Evolutionary conservation across 2,797 vertebrate genomes (phyloP).

Genomic region (Synanceia verrucosa): DNA sequence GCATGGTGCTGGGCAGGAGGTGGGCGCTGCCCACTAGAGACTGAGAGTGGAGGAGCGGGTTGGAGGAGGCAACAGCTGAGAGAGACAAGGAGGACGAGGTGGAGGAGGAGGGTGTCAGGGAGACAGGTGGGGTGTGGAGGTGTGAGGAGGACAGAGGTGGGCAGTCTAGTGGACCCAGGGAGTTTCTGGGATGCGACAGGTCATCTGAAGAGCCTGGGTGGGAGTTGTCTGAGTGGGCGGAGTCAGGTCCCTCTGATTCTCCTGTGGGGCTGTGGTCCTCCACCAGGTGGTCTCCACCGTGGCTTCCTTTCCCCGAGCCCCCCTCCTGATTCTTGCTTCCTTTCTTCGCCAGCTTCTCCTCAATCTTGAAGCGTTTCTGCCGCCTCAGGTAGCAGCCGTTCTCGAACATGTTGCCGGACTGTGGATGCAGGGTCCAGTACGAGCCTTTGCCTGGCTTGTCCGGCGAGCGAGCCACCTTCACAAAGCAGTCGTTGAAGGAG

Average conservation of each 20-base stretch:
- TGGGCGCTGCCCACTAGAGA: slow-evolving; percentile 70
- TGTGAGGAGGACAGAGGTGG: slow-evolving; percentile 74
- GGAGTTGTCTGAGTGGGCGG: slow-evolving; percentile 84
- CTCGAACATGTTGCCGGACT: slow-evolving; percentile 94
- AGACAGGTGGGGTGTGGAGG: slow-evolving; percentile 72
- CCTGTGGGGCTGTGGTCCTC: slow-evolving; percentile 80
- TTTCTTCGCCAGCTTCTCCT: slow-evolving; percentile 87
- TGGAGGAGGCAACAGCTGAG: slow-evolving; percentile 56
- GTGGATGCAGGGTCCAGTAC: slow-evolving; percentile 92
- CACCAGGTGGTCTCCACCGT: slow-evolving; percentile 66
- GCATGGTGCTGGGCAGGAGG: slow-evolving; percentile 83
- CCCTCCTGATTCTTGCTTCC: slow-evolving; percentile 74
- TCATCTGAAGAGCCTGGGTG: slow-evolving; percentile 83
- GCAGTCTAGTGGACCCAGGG: slow-evolving; percentile 81
- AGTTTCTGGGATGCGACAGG: slow-evolving; percentile 70
- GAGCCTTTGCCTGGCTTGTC: slow-evolving; percentile 94
- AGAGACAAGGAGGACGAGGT: slow-evolving; percentile 67
- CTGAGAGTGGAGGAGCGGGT: slow-evolving; percentile 80
- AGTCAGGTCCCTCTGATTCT: slow-evolving; percentile 83
- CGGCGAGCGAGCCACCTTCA: slow-evolving; percentile 91
- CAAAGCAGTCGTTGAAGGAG: slow-evolving; percentile 94
- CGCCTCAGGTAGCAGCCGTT: slow-evolving; percentile 93
- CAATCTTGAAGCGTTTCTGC: slow-evolving; percentile 93
- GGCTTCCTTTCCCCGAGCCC: slow-evolving; percentile 66
- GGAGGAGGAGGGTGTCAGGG: slow-evolving; percentile 69